Percentiles rank a stretch among this genome's conserved stretches.
Evolutionary conservation across 30 jellyfish, hydroid and myxozoan species (phyloP).

Genomic region (Aurelia sp.): DNA sequence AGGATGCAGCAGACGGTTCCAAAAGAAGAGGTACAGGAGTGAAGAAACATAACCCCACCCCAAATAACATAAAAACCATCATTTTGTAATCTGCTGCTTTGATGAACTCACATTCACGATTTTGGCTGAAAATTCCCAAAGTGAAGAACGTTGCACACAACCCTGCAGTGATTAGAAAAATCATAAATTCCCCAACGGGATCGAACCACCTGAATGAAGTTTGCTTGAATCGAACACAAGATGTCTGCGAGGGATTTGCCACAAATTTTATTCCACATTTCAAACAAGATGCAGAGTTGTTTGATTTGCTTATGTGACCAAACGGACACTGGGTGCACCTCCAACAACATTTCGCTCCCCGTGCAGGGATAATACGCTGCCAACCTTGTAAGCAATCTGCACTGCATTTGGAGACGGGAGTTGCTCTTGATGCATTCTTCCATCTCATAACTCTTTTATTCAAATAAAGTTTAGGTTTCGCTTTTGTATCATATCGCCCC

Average conservation of each 20-base stretch:
- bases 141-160: slow-evolving; percentile 77
- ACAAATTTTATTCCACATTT: slow-evolving; percentile 49
- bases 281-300: slow-evolving; percentile 75
- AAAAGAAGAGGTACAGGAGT: slow-evolving; percentile 86
- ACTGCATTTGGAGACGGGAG: slow-evolving; percentile 80
- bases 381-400: slow-evolving; percentile 75
- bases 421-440: slow-evolving; percentile 67
- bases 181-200: slow-evolving; percentile 85
- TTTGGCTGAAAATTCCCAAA: slow-evolving; percentile 90
- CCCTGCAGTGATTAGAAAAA: slow-evolving; percentile 87
- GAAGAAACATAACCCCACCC: slow-evolving; percentile 66
- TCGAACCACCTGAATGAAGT: slow-evolving; percentile 81
- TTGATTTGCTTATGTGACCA: slow-evolving; percentile 62
- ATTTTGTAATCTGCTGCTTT: slow-evolving; percentile 67
- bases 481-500: slow-evolving; percentile 55
- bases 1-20: slow-evolving; percentile 67
- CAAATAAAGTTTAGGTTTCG: slow-evolving; percentile 26
- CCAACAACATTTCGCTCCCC: slow-evolving; percentile 80
- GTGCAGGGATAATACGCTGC: slow-evolving; percentile 15
- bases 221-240: slow-evolving; percentile 64
- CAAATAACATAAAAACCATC: slow-evolving; percentile 75
- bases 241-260: slow-evolving; percentile 75
- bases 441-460: slow-evolving; percentile 66
- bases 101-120: slow-evolving; percentile 83
- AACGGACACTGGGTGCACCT: slow-evolving; percentile 72